Evolutionary conservation across 2,888 invertebrate species (phyloP).

Genomic region (Argyra leucocephala): DNA sequence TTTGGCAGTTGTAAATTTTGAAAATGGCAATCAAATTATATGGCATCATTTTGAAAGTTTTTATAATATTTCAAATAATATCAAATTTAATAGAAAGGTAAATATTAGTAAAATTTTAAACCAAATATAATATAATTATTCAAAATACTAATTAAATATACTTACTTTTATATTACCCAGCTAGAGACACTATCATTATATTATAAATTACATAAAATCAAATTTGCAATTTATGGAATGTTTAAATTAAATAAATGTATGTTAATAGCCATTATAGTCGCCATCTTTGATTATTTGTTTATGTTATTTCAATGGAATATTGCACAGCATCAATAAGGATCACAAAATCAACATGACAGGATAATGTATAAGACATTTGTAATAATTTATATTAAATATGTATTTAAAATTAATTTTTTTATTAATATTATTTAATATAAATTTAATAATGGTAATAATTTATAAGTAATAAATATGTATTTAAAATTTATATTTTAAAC

Average conservation of each 20-base stretch:
- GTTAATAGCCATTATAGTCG: background rate
- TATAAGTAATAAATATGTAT: too few species aligned
- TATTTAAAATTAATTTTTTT: too few species aligned
- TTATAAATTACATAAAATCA: background rate
- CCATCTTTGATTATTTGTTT: background rate
- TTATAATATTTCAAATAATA: too few species aligned
- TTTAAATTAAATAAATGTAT: background rate
- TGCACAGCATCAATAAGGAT: too few species aligned
- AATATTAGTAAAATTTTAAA: background rate
- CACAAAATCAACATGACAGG: too few species aligned
- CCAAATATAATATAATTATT: background rate
- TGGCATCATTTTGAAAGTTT: background rate
- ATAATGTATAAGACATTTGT: too few species aligned
- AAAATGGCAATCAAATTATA: background rate
- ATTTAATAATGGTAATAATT: too few species aligned
- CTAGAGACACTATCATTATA: background rate
- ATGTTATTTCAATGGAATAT: background rate
- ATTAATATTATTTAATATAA: too few species aligned
- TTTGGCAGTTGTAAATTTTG: background rate
- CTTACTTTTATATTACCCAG: background rate
- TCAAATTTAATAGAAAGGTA: too few species aligned
- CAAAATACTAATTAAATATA: too few species aligned
- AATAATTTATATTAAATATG: too few species aligned
- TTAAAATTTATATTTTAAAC: too few species aligned
- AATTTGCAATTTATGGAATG: background rate